These are phyloP conservation scores for Eudasyphora cyanicolor DNA, from an alignment of 2,888 invertebrate genomes.

Conservation along the genomic window DNA sequence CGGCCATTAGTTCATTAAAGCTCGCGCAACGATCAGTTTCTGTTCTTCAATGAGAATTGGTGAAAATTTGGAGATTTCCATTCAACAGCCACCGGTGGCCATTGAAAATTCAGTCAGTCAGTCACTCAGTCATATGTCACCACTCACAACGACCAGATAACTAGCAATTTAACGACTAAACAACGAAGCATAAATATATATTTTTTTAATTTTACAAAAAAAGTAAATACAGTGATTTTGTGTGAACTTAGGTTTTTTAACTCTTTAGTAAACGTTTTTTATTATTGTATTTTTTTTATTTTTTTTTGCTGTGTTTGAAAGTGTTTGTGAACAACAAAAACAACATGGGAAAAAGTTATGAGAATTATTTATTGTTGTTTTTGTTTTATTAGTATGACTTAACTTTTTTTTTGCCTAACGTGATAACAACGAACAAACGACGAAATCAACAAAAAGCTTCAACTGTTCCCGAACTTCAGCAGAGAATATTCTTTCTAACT, in stretches of 20 bases:
- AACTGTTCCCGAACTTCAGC: conserved; percentile 51
- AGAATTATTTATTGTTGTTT: conserved; percentile 35
- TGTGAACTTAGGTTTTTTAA: background rate
- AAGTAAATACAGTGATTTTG: conserved; percentile 23
- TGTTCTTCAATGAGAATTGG: conserved; percentile 4
- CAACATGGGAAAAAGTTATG: conserved; percentile 53
- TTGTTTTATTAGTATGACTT: conserved; percentile 8
- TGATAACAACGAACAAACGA: conserved; percentile 2
- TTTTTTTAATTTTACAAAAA: conserved; percentile 11
- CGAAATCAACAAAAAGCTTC: conserved; percentile 54
- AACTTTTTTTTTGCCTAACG: conserved; percentile 46
- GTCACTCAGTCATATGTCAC: no score
- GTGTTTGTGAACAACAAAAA: background rate
- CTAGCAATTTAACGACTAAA: conserved; percentile 37
- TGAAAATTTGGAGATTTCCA: conserved; percentile 26
- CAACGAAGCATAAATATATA: no score
- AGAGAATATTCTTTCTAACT: conserved; percentile 59
- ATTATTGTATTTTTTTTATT: background rate
- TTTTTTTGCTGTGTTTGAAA: conserved; percentile 7
- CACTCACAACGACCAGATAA: conserved; percentile 45
- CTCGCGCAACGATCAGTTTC: conserved; percentile 32
- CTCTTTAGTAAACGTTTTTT: conserved; percentile 10
- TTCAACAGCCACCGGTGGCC: background rate
- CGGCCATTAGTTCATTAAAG: conserved; percentile 27
- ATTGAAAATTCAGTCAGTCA: no score